These are phyloP conservation scores for Chamaea fasciata DNA, from an alignment of 2,113 vertebrate species.

Conservation along the genomic window DNA sequence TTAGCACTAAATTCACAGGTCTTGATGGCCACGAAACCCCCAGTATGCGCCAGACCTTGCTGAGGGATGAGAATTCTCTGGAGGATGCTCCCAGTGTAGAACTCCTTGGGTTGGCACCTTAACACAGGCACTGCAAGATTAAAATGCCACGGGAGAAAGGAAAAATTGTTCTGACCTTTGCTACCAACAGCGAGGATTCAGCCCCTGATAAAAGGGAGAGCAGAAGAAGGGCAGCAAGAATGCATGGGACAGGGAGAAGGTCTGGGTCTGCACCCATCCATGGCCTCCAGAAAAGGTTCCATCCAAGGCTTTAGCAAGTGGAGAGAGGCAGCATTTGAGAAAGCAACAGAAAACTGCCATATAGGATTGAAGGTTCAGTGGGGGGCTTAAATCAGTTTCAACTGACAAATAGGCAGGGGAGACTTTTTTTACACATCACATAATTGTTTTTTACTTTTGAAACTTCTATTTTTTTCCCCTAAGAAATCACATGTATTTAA, in stretches of 20 bases:
- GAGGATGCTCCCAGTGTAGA: rapidly evolving
- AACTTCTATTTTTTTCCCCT: background rate
- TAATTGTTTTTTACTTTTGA: background rate
- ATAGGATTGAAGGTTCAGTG: background rate
- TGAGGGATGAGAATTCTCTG: background rate
- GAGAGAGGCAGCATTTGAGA: background rate
- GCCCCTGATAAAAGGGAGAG: background rate
- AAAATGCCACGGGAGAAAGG: background rate
- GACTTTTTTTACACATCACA: background rate
- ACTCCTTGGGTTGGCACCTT: background rate
- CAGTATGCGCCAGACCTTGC: background rate
- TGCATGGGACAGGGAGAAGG: rapidly evolving
- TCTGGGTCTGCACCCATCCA: background rate
- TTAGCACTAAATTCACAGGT: background rate
- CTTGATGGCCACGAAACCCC: background rate
- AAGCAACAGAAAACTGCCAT: background rate
- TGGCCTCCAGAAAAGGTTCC: background rate
- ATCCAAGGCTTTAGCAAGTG: rapidly evolving
- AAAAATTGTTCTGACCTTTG: background rate
- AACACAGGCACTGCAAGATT: rapidly evolving
- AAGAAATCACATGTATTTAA: background rate
- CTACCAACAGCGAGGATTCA: background rate
- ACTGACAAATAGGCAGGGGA: background rate
- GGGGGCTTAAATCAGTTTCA: background rate
- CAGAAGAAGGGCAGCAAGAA: background rate